These are phyloP conservation scores for Pocillopora damicornis DNA, from an alignment of 64 coral and sea anemone genomes.

Conservation along the genomic window DNA sequence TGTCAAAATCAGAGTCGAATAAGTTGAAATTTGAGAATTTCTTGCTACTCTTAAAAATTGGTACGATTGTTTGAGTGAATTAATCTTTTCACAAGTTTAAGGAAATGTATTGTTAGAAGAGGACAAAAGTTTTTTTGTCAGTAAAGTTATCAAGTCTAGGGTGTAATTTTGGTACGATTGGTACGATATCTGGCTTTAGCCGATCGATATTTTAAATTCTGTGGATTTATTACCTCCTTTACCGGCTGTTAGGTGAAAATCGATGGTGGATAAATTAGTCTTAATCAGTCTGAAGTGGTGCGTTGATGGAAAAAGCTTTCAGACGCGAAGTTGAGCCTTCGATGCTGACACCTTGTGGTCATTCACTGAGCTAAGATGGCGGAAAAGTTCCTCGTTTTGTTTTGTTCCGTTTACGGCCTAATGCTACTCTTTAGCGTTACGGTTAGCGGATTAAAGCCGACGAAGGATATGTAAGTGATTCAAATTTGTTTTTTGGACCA, in stretches of 20 bases:
- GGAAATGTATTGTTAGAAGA: slow-evolving; percentile 21
- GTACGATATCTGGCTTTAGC: neutral
- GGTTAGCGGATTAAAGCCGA: slow-evolving; percentile 1
- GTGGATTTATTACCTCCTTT: slow-evolving; percentile 3
- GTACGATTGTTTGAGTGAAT: neutral
- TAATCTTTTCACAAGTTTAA: neutral
- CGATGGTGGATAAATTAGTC: slow-evolving; percentile 2
- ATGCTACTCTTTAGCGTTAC: slow-evolving; percentile 30
- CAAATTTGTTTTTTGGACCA: neutral
- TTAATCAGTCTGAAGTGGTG: slow-evolving; percentile 4
- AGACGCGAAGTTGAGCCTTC: slow-evolving; percentile 18
- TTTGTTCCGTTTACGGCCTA: slow-evolving; percentile 31
- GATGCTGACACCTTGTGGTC: slow-evolving; percentile 26
- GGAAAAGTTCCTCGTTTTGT: slow-evolving; percentile 6
- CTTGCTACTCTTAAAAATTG: neutral
- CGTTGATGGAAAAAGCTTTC: neutral
- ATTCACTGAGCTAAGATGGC: slow-evolving; percentile 17
- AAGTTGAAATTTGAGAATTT: neutral
- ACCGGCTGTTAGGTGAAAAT: neutral
- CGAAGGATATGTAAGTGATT: slow-evolving; percentile 30
- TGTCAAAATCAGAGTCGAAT: neutral
- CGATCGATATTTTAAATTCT: neutral
- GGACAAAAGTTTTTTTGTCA: neutral
- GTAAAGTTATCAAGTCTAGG: neutral
- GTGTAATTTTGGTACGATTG: neutral